Percentiles rank a stretch among this genome's conserved stretches.
These are phyloP conservation scores for Griposia aprilina DNA, from an alignment of 2,888 invertebrate genomes.

Conservation along the genomic window DNA sequence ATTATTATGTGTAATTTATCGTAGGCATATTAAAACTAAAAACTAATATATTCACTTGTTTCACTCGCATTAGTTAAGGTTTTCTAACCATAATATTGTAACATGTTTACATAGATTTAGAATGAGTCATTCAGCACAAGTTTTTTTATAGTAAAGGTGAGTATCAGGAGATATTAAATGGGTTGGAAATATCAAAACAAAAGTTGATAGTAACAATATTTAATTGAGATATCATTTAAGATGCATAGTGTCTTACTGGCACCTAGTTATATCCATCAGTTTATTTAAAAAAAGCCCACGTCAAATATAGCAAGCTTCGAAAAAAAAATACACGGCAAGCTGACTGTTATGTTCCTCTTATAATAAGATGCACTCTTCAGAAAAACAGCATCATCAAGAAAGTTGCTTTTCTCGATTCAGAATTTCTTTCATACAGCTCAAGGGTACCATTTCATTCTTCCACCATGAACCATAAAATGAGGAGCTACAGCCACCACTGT, in stretches of 20 bases:
- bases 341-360: background rate
- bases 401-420: background rate
- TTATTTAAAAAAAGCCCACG: background rate
- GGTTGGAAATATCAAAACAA: background rate
- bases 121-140: background rate
- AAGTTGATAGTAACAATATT: background rate
- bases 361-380: background rate
- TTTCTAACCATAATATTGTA: conserved; percentile 1
- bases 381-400: background rate
- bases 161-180: conserved; percentile 1
- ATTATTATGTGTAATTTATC: conserved; percentile 5
- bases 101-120: background rate
- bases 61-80: conserved; percentile 7
- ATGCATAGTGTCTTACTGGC: background rate
- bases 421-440: background rate
- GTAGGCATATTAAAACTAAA: conserved; percentile 3
- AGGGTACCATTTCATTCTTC: background rate
- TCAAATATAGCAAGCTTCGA: background rate
- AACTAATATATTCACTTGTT: conserved; percentile 19
- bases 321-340: background rate
- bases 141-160: conserved; percentile 9
- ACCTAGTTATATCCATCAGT: background rate
- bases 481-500: background rate
- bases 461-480: background rate
- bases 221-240: background rate